A percentile compares a stretch with the other conserved stretches of the same genome.
phyloP scores from a whole-genome alignment of 2,113 vertebrate species.

The Boulengeromyrus knoepffleri region DNA sequence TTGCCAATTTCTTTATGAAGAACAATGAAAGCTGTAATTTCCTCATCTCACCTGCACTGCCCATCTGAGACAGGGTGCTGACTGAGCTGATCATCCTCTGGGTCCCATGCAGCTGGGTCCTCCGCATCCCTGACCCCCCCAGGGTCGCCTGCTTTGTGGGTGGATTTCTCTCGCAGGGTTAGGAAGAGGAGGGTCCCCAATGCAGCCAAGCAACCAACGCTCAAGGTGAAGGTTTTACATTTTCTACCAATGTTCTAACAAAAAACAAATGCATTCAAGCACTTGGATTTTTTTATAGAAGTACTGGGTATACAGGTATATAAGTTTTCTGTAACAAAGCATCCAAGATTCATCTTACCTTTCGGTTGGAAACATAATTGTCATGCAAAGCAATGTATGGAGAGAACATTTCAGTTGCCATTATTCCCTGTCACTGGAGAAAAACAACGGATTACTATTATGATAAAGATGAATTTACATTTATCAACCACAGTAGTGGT shows the following conservation, averaged over 20 bases:
- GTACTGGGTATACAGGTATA: not conserved
- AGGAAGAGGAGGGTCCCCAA: slow-evolving; percentile 51
- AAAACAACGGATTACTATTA: not conserved
- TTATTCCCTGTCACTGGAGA: not conserved
- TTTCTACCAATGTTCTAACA: slow-evolving; percentile 44
- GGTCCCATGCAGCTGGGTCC: not conserved
- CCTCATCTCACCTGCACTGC: slow-evolving; percentile 50
- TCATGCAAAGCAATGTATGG: slow-evolving; percentile 45
- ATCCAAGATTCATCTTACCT: slow-evolving; percentile 33
- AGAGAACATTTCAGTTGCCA: slow-evolving; percentile 25
- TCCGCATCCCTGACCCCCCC: slow-evolving; percentile 5
- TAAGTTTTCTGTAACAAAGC: not conserved
- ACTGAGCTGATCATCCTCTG: not conserved
- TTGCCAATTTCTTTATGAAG: not conserved
- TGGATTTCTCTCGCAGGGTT: slow-evolving; percentile 44
- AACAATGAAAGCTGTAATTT: not conserved
- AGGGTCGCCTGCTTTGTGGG: not conserved
- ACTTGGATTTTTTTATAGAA: not conserved
- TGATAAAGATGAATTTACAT: not conserved
- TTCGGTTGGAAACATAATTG: slow-evolving; percentile 35
- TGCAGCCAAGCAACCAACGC: slow-evolving; percentile 40
- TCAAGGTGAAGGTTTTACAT: slow-evolving; percentile 27
- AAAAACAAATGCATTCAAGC: not conserved
- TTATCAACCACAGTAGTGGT: not conserved
- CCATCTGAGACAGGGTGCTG: slow-evolving; percentile 11